phyloP scores from a whole-genome alignment of 2,888 invertebrate genomes.

The Petrophora chlorosata region DNA sequence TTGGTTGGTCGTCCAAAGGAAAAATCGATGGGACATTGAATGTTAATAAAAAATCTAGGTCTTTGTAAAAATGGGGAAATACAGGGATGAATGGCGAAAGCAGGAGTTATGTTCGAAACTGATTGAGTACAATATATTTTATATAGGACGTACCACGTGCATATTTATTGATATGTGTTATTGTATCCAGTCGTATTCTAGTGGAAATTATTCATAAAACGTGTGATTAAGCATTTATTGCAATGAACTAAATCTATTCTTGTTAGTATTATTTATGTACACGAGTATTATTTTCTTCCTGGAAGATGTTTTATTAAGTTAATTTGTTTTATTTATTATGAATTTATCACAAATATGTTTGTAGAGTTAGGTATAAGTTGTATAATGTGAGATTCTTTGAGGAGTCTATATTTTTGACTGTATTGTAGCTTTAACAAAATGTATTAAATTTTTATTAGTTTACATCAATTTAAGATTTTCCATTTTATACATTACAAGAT shows the following conservation, averaged over 20 bases:
- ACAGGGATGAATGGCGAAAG: conserved; percentile 7
- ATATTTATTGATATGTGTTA: neutral
- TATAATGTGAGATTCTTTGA: conserved; percentile 6
- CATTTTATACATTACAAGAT: too few species aligned
- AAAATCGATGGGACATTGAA: too few species aligned
- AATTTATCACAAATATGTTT: neutral
- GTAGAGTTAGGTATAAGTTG: neutral
- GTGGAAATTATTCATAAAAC: neutral
- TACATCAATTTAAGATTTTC: too few species aligned
- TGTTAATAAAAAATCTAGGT: too few species aligned
- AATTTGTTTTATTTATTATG: neutral
- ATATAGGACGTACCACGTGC: too few species aligned
- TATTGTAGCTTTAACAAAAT: conserved; percentile 27
- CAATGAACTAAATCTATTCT: conserved; percentile 4
- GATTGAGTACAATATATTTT: neutral
- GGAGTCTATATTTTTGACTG: conserved; percentile 23
- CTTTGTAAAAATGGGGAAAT: too few species aligned
- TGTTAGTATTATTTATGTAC: neutral
- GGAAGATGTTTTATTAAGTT: neutral
- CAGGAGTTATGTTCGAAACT: neutral
- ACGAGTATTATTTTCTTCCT: conserved; percentile 1
- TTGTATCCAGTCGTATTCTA: neutral
- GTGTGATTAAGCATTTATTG: conserved; percentile 3
- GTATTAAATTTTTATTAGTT: too few species aligned
- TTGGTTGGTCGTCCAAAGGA: too few species aligned